Evolutionary conservation across 2,888 invertebrate species (phyloP).

Genomic region (Ornithoptera priamus): DNA sequence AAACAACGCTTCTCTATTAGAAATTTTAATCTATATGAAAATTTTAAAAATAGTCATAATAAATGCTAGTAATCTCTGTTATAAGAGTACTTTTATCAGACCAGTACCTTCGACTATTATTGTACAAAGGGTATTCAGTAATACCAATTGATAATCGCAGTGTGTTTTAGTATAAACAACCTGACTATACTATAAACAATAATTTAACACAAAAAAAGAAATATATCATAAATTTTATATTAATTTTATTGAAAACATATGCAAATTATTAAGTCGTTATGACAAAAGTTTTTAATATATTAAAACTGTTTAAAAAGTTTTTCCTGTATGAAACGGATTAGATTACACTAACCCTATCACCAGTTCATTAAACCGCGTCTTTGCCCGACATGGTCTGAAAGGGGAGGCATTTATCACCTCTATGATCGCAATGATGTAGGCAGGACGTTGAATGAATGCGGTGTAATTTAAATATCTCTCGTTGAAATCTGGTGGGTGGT

Average conservation of each 20-base stretch:
- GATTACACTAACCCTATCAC: conserved; percentile 40
- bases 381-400: conserved; percentile 57
- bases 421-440: conserved; percentile 53
- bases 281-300: background rate
- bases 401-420: conserved; percentile 67
- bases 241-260: background rate
- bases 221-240: too few relatives aligned
- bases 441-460: conserved; percentile 59
- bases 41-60: background rate
- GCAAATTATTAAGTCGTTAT: background rate
- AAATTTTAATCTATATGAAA: background rate
- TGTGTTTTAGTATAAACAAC: too few relatives aligned
- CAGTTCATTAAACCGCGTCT: conserved; percentile 54
- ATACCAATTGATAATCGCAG: too few relatives aligned
- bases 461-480: conserved; percentile 61
- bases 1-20: background rate
- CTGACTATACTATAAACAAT: too few relatives aligned
- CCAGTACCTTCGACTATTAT: too few relatives aligned
- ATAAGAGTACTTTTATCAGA: too few relatives aligned
- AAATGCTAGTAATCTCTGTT: too few relatives aligned
- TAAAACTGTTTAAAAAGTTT: background rate
- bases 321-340: background rate
- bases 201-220: too few relatives aligned
- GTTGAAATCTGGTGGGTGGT: conserved; percentile 57
- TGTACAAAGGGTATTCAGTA: too few relatives aligned